These are phyloP conservation scores for Platyscapa corneri DNA, from an alignment of 1,140 invertebrate species.

Conservation along the genomic window DNA sequence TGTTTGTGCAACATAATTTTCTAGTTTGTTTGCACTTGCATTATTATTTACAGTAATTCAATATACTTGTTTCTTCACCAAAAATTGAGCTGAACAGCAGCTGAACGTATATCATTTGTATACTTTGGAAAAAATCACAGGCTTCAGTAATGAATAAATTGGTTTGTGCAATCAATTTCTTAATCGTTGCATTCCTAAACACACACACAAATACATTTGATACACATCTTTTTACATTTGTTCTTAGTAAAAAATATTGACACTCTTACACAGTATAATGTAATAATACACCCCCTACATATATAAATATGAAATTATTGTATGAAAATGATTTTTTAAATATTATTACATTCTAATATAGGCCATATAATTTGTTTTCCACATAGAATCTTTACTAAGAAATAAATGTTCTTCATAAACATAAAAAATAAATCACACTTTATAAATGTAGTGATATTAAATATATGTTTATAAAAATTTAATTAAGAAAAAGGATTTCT, in stretches of 20 bases:
- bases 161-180: conserved; percentile 22
- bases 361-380: conserved; percentile 63
- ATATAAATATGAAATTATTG: conserved; percentile 47
- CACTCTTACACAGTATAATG: conserved; percentile 39
- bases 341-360: conserved; percentile 63
- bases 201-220: conserved; percentile 1
- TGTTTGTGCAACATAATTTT: not conserved
- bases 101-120: conserved; percentile 28
- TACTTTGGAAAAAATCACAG: conserved; percentile 53
- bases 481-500: conserved; percentile 19
- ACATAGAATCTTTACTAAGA: conserved; percentile 32
- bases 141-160: conserved; percentile 48
- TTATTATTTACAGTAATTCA: not conserved
- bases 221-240: conserved; percentile 19
- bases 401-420: not conserved
- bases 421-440: not conserved
- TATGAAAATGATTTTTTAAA: conserved; percentile 51
- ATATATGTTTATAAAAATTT: conserved; percentile 9
- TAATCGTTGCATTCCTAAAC: not conserved
- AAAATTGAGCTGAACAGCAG: conserved; percentile 36
- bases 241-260: conserved; percentile 44
- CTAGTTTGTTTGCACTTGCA: not conserved
- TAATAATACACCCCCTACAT: conserved; percentile 38
- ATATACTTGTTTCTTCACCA: conserved; percentile 18
- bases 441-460: not conserved